Base-by-base conservation (phyloP, 2,888 invertebrate species). In the Dasypogon diadema region DNA sequence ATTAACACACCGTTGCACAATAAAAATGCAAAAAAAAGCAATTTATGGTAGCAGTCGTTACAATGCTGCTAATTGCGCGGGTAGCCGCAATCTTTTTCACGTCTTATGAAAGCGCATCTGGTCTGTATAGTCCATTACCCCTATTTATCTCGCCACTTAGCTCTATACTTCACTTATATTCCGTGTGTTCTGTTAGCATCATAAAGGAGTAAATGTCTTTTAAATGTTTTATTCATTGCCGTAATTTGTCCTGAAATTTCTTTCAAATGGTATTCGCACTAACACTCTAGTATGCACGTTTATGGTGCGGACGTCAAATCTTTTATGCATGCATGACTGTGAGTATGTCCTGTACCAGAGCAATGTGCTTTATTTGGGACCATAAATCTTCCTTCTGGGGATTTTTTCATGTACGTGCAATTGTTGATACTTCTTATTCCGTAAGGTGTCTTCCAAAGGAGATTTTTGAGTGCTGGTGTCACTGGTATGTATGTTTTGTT, bases 151-250 rank as follows among this genome's bases (percentile, higher is more conserved):
- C 70, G 14, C 70, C 54, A 34, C 54, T 34, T 70, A 34, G 54
- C 54, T 70, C 5, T 4, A 5, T 30, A 14, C 14, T 34, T 18
- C 54, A 21, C 30, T 54, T 21, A 54, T 54, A 22, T 54, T 70
- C 54, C 70, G 54, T 54, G 54, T 70, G 70, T 70, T 70, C 70
- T 54, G 70, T 70, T 58, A 73, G 56, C 56, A 55, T 74, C 76
- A 76, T 76, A 77, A 77, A 75, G 74, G 75, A 74, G 77, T 65
- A 77, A 77, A 77, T 77, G 77, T 77, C 75, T 77, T 77, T 77
- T 77, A 77, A 77, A 77, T 77, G 77, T 77, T 77, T 77, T 77
- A 77, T 77, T 77, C 77, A 77, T 77, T 77, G 77, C 77, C 74
- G 73, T 76, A 77, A 77, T 77, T 77, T 77, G 77, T 77, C 56